Conservation (phyloP, 2,888 invertebrate species). For the Ypsolopha sequella region DNA sequence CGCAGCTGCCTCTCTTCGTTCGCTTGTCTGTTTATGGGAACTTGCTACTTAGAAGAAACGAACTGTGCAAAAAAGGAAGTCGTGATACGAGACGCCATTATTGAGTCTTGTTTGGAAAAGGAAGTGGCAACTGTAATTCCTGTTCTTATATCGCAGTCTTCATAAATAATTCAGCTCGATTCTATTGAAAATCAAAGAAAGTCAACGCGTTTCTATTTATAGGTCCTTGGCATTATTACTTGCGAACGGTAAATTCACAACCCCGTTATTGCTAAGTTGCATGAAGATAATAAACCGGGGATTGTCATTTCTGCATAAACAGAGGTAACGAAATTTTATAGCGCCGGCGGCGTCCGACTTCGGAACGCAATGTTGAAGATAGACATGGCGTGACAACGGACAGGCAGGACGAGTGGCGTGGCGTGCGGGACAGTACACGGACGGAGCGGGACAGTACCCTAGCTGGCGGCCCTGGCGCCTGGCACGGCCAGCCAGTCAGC, state of each 20-base stretch:
- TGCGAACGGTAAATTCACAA: background rate
- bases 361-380: constrained; percentile 2
- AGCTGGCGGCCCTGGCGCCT: background rate
- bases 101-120: constrained; percentile 5
- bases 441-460: constrained; percentile 25
- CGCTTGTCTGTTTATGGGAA: constrained; percentile 30
- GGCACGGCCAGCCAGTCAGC: constrained; percentile 26
- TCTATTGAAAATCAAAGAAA: no score
- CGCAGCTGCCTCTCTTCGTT: constrained; percentile 40
- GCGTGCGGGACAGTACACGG: constrained; percentile 45
- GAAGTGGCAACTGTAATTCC: constrained; percentile 1
- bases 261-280: background rate
- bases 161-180: constrained; percentile 1
- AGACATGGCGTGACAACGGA: constrained; percentile 52
- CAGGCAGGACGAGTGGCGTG: constrained; percentile 32
- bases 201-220: no score
- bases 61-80: constrained; percentile 33
- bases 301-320: constrained; percentile 1
- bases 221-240: background rate
- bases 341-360: background rate
- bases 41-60: constrained; percentile 32
- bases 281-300: background rate
- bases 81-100: constrained; percentile 11
- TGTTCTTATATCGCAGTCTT: background rate
- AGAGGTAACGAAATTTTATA: background rate